Evolutionary conservation across 2,113 vertebrate species (phyloP), one percentile per base, ranked within the genome.

Genomic region (Stigmatopora nigra): DNA sequence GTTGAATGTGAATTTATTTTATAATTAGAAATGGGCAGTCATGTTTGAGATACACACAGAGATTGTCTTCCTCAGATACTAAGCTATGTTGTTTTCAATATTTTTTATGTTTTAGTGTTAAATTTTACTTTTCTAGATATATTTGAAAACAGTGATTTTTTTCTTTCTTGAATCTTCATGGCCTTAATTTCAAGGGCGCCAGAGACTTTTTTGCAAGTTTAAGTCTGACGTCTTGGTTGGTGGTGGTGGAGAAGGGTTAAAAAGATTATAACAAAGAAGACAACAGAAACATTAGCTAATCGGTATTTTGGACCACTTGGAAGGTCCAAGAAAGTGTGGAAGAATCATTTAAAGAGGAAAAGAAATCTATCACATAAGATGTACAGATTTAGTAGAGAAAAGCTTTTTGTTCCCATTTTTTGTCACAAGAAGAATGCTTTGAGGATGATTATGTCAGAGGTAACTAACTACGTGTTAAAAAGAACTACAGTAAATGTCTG

Each of bases 101-200:
- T 92, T 89, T 92, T 81, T 92, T 91, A 87, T 87, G 84, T 91
- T 86, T 72, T 89, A 88, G 89, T 92, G 90, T 91, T 87, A 70
- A 82, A 70, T 86, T 88, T 92, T 91, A 89, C 71, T 92, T 93
- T 92, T 87, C 78, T 92, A 93, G 89, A 93, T 92, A 93, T 92
- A 92, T 93, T 93, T 92, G 83, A 90, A 92, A 92, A 92, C 25
- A 70, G 55, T 79, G 62, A 15, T 67, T 77, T 67, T 15, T 38
- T 38, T n/a, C 90, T 94, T 93, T 94, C 91, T 93, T 92, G 91
- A 97, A 94, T 95, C 93, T 94, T 96, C 94, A 95, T 95, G 96
- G 95, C 94, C 95, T 98, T 98, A 98, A 98, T 96, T 98, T 97
- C 90, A 93, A 95, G 91, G 93, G 94, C 90, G 89, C 92, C 91